Percentiles rank a stretch among this genome's conserved stretches.
These are phyloP conservation scores for Callosobruchus maculatus DNA, from an alignment of 2,888 invertebrate genomes.

Conservation along the genomic window DNA sequence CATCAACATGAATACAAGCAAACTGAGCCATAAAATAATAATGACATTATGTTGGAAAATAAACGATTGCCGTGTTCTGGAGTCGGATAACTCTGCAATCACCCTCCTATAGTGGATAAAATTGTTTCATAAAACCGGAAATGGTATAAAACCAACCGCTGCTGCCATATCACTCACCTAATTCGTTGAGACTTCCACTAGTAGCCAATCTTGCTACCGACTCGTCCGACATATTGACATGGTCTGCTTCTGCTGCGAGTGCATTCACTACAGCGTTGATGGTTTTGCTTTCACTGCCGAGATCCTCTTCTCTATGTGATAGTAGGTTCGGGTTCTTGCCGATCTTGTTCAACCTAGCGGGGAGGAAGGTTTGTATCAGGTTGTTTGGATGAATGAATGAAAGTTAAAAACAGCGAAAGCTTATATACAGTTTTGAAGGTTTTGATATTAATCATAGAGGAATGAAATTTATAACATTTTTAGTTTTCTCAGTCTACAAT, in stretches of 20 bases:
- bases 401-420: not conserved
- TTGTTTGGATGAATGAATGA: not conserved
- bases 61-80: too few species aligned
- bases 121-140: too few species aligned
- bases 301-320: conserved; percentile 70
- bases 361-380: conserved; percentile 1
- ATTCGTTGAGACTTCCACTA: not conserved
- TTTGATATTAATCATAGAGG: too few species aligned
- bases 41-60: too few species aligned
- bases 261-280: conserved; percentile 93
- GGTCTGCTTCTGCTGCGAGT: conserved; percentile 85
- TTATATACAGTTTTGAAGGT: not conserved
- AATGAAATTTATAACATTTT: too few species aligned
- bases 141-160: too few species aligned
- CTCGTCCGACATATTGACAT: conserved; percentile 75
- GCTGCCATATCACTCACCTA: not conserved
- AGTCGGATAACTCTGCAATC: too few species aligned
- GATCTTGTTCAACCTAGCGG: conserved; percentile 79
- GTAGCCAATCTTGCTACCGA: conserved; percentile 50
- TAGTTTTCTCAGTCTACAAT: too few species aligned
- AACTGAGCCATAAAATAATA: too few species aligned
- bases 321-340: conserved; percentile 96
- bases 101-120: too few species aligned
- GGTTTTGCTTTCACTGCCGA: conserved; percentile 72
- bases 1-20: too few species aligned